phyloP scores from a whole-genome alignment of 35 echinoderm and acorn worm genomes.

The Holothuria glaberrima region DNA sequence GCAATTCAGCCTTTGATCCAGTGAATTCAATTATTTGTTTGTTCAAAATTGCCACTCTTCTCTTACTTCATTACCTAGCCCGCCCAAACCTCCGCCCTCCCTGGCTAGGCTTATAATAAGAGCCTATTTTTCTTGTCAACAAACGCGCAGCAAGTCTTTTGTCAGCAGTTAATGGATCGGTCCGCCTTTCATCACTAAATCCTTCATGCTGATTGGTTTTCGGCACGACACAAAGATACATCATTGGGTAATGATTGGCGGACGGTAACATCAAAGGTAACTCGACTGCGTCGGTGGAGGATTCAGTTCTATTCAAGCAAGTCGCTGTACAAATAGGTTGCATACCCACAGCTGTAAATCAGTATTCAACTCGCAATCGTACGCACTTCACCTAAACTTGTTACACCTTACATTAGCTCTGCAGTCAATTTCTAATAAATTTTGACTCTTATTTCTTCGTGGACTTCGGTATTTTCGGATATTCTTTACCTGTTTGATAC shows the following conservation, averaged over 20 bases:
- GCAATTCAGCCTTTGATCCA: conserved; percentile 31
- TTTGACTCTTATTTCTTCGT: too few species aligned
- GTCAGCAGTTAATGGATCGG: conserved; percentile 68
- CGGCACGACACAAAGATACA: conserved; percentile 57
- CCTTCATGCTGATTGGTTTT: conserved; percentile 39
- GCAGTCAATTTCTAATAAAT: too few species aligned
- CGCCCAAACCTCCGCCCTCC: conserved; percentile 61
- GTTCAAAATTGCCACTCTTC: conserved; percentile 60
- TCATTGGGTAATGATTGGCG: conserved; percentile 65
- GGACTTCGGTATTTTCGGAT: too few species aligned
- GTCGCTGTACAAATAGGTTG: conserved; percentile 56
- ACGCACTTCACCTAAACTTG: too few species aligned
- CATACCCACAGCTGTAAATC: conserved; percentile 17
- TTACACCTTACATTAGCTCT: not conserved
- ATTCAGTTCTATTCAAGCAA: conserved; percentile 57
- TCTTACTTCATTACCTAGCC: conserved; percentile 57
- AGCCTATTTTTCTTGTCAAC: conserved; percentile 62
- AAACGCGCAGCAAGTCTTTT: conserved; percentile 57
- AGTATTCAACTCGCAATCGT: conserved; percentile 1
- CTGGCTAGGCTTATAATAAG: conserved; percentile 42
- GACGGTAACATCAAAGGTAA: conserved; percentile 53
- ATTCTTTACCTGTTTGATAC: too few species aligned
- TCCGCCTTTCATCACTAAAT: conserved; percentile 61
- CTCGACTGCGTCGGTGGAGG: not conserved
- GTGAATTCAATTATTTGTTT: conserved; percentile 63